Conservation (phyloP, 2,113 vertebrate species). For the Otis tarda region DNA sequence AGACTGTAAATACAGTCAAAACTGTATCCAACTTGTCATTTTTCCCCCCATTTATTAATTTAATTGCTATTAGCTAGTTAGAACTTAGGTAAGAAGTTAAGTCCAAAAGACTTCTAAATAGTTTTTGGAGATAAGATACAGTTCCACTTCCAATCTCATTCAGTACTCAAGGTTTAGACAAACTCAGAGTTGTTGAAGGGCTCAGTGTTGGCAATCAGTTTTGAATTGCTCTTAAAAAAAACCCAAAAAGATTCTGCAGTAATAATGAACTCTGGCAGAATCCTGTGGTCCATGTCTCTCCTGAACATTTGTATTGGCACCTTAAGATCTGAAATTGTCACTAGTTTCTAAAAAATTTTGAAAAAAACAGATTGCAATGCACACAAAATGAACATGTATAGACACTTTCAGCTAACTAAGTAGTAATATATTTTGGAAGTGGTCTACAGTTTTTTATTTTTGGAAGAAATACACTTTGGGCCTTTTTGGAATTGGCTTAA, state of each 20-base stretch:
- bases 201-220: not conserved
- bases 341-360: not conserved
- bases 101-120: not conserved
- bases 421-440: not conserved
- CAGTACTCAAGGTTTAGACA: not conserved
- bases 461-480: not conserved
- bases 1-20: not conserved
- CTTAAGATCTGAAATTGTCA: not conserved
- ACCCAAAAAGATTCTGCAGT: not conserved
- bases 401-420: not conserved
- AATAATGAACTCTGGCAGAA: not conserved
- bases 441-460: not conserved
- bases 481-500: not conserved
- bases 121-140: not conserved
- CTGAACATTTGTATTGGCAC: not conserved
- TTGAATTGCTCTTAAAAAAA: not conserved
- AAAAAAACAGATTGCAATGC: not conserved
- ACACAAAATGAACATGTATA: not conserved
- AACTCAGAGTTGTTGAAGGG: not conserved
- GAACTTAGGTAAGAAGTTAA: not conserved
- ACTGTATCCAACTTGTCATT: not conserved
- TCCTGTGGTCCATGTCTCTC: not conserved
- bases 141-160: not conserved
- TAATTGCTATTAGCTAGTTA: not conserved
- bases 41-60: not conserved